These are phyloP conservation scores for Pteruthius melanotis DNA, from an alignment of 2,113 vertebrate genomes.

Conservation along the genomic window DNA sequence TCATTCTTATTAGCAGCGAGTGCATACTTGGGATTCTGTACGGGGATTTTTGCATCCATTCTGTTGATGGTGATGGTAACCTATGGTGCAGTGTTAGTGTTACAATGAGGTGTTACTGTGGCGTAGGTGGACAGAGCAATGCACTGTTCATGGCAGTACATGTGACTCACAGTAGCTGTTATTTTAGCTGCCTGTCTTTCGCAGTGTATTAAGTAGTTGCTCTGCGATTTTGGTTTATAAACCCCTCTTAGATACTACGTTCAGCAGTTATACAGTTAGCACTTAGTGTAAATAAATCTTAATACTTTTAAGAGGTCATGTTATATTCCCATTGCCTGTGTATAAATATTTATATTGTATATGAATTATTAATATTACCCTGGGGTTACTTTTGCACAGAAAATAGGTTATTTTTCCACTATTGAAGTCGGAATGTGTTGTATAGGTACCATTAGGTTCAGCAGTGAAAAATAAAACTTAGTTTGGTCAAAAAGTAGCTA, in stretches of 20 bases:
- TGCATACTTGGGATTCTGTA: neutral
- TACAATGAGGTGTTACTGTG: neutral
- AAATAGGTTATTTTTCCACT: conserved; percentile 50
- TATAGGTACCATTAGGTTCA: neutral
- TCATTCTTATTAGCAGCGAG: neutral
- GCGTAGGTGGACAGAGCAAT: neutral
- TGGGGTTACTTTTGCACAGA: conserved; percentile 28
- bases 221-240: neutral
- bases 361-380: conserved; percentile 41
- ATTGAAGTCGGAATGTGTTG: neutral
- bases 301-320: neutral
- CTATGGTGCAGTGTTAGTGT: neutral
- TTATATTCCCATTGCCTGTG: neutral
- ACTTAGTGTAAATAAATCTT: neutral
- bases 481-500: neutral
- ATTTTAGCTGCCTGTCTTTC: neutral
- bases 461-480: neutral
- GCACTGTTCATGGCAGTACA: neutral
- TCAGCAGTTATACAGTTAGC: neutral
- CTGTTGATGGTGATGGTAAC: neutral
- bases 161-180: neutral
- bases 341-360: conserved; percentile 49
- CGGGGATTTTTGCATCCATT: neutral
- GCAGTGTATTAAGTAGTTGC: neutral
- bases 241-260: neutral